Conservation (phyloP, 2,113 vertebrate species). For the Neomonachus schauinslandi region DNA sequence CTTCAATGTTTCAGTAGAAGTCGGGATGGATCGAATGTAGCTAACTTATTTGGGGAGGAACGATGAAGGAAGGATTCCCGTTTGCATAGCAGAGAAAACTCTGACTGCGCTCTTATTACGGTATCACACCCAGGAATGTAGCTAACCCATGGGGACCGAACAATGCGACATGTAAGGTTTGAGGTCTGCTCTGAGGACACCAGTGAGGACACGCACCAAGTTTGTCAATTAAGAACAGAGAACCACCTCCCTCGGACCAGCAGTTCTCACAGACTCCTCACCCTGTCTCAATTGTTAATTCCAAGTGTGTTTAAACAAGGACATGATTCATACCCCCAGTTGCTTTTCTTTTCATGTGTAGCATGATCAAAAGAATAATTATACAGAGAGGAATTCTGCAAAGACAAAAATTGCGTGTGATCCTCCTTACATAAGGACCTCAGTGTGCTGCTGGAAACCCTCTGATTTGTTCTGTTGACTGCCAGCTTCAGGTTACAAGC, state of each 20-base stretch:
- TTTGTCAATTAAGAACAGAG: conserved; percentile 50
- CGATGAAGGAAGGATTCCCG: not conserved
- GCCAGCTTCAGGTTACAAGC: conserved; percentile 78
- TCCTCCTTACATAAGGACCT: conserved; percentile 73
- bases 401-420: conserved; percentile 83
- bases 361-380: conserved; percentile 88
- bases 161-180: not conserved
- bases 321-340: conserved; percentile 69
- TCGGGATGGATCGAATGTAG: not conserved
- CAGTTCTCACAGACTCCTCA: conserved; percentile 62
- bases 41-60: not conserved
- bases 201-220: conserved; percentile 4
- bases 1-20: not conserved
- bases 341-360: conserved; percentile 81
- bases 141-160: not conserved
- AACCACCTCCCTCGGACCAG: conserved; percentile 52
- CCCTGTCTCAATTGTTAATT: conserved; percentile 74
- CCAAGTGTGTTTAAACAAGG: conserved; percentile 73
- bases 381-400: conserved; percentile 81
- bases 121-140: not conserved
- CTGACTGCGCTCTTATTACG: not conserved
- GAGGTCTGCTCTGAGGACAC: conserved; percentile 37
- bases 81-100: not conserved
- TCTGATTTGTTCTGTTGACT: conserved; percentile 74
- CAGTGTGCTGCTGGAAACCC: conserved; percentile 73